Evolutionary conservation across 2,113 vertebrate species (phyloP).

Genomic region (Aspidoscelis tigris): DNA sequence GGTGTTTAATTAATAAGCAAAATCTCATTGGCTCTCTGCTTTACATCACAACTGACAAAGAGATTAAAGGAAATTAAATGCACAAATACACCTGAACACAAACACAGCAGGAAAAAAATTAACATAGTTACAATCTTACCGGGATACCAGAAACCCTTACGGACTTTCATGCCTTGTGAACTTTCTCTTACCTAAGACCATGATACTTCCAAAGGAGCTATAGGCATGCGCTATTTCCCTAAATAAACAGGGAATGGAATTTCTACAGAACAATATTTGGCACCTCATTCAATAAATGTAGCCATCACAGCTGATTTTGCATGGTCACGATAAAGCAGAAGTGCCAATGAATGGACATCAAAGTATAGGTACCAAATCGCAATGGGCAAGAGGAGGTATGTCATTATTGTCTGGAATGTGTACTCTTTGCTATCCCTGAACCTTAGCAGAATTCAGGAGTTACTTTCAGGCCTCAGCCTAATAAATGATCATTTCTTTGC

Average conservation of each 20-base stretch:
- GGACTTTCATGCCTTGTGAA: not conserved
- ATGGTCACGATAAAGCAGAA: not conserved
- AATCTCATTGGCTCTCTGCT: not conserved
- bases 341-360: too few species aligned
- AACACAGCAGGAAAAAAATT: not conserved
- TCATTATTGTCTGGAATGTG: not conserved
- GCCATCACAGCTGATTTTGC: not conserved
- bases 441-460: not conserved
- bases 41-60: not conserved
- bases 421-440: not conserved
- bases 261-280: not conserved
- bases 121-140: not conserved
- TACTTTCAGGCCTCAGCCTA: not conserved
- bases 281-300: too few species aligned
- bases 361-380: not conserved
- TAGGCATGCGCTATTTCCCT: too few species aligned
- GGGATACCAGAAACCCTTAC: not conserved
- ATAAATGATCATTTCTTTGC: not conserved
- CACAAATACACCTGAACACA: not conserved
- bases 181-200: not conserved
- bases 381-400: not conserved
- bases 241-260: not conserved
- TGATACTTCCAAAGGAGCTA: not conserved
- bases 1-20: not conserved
- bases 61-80: not conserved